Conservation (phyloP, 2,797 vertebrate genomes). For the Clarias pachynema region DNA sequence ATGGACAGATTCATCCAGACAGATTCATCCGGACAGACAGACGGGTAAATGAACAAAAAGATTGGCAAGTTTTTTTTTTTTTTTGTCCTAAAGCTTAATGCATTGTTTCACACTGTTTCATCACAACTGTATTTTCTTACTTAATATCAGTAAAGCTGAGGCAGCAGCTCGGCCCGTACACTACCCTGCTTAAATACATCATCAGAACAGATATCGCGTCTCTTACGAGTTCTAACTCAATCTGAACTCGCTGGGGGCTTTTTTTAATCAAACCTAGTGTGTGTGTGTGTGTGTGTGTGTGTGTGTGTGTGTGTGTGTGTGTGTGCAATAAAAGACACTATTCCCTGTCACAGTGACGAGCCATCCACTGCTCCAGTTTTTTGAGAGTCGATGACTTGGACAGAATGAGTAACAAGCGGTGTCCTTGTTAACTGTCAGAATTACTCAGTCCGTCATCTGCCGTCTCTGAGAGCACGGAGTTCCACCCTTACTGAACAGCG, state of each 20-base stretch:
- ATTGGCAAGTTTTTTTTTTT: no score
- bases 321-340: not conserved
- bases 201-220: not conserved
- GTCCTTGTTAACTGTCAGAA: not conserved
- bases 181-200: not conserved
- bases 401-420: slow-evolving; percentile 6
- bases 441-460: slow-evolving; percentile 7
- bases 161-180: no score
- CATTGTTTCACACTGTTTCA: slow-evolving; percentile 4
- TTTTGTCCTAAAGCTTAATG: no score
- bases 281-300: not conserved
- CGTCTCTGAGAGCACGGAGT: not conserved
- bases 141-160: not conserved
- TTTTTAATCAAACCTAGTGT: not conserved
- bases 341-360: not conserved
- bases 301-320: not conserved
- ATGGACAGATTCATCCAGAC: not conserved
- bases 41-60: no score
- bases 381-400: slow-evolving; percentile 11
- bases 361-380: not conserved
- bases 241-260: not conserved
- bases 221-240: not conserved
- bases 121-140: not conserved
- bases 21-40: not conserved
- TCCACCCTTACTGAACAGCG: no score